phyloP scores from a whole-genome alignment of 2,888 invertebrate species.

The Nomada ferruginata region DNA sequence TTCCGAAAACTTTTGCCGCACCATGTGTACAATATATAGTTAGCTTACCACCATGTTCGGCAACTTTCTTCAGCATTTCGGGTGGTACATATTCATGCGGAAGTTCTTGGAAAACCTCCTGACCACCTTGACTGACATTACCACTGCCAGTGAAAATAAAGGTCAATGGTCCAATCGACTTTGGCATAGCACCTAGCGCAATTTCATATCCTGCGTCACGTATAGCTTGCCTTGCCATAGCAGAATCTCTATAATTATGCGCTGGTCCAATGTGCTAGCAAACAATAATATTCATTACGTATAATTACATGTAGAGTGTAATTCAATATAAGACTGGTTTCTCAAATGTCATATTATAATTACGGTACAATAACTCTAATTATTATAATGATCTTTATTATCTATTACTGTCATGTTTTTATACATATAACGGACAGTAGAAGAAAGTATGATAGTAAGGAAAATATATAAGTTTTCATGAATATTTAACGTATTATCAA shows the following conservation, averaged over 20 bases:
- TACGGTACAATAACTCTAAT: too few species aligned
- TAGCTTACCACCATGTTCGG: constrained; percentile 95
- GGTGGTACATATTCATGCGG: constrained; percentile 99
- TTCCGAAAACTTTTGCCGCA: too few species aligned
- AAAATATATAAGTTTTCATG: too few species aligned
- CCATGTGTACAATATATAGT: not conserved
- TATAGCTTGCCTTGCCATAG: constrained; percentile 98
- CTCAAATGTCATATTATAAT: too few species aligned
- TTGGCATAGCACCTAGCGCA: constrained; percentile 96
- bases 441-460: too few species aligned
- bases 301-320: not conserved
- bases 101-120: constrained; percentile 97
- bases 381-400: too few species aligned
- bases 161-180: constrained; percentile 98
- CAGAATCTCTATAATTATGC: constrained; percentile 98
- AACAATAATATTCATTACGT: constrained; percentile 26
- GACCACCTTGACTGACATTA: constrained; percentile 95
- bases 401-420: too few species aligned
- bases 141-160: constrained; percentile 99
- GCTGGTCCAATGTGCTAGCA: constrained; percentile 97
- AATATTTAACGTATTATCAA: too few species aligned
- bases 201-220: constrained; percentile 99
- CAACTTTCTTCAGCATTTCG: constrained; percentile 96
- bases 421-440: too few species aligned
- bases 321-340: not conserved